These are phyloP conservation scores for Pardosa pseudoannulata DNA, from an alignment of 2,888 invertebrate genomes.

Conservation along the genomic window DNA sequence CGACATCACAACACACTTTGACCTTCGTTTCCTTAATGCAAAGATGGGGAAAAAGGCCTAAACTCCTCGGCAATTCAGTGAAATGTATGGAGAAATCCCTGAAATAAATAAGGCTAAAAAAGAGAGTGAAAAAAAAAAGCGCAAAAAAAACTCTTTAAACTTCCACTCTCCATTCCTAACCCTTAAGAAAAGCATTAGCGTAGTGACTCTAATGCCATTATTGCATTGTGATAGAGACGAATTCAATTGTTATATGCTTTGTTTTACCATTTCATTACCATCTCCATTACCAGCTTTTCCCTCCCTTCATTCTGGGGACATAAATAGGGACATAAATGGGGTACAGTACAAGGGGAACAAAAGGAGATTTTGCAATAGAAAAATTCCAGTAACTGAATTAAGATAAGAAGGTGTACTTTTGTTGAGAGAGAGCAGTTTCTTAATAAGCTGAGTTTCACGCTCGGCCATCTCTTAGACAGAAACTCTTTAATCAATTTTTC, in stretches of 20 bases:
- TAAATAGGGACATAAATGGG: too few relatives aligned
- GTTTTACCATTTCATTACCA: constrained; percentile 8
- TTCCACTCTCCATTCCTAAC: not conserved
- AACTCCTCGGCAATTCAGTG: too few relatives aligned
- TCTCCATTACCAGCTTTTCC: too few relatives aligned
- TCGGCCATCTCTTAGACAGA: not conserved
- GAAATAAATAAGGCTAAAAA: too few relatives aligned
- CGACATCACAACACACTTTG: too few relatives aligned
- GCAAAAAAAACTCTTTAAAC: not conserved
- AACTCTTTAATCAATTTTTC: constrained; percentile 15
- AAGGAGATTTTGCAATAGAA: constrained; percentile 12
- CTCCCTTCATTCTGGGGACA: not conserved
- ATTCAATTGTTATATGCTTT: constrained; percentile 24
- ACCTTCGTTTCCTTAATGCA: too few relatives aligned
- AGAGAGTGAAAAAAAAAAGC: too few relatives aligned
- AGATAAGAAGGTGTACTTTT: not conserved
- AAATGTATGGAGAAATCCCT: too few relatives aligned
- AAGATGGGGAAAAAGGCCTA: too few relatives aligned
- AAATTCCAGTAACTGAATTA: constrained; percentile 25
- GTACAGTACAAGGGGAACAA: too few relatives aligned
- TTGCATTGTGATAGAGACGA: constrained; percentile 14
- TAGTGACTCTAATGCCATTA: constrained; percentile 18
- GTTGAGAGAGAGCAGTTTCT: constrained; percentile 1
- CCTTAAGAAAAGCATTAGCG: constrained; percentile 14
- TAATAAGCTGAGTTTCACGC: constrained; percentile 11